Base-by-base conservation (phyloP, 1,140 invertebrate genomes). In the Drosophila albomicans region DNA sequence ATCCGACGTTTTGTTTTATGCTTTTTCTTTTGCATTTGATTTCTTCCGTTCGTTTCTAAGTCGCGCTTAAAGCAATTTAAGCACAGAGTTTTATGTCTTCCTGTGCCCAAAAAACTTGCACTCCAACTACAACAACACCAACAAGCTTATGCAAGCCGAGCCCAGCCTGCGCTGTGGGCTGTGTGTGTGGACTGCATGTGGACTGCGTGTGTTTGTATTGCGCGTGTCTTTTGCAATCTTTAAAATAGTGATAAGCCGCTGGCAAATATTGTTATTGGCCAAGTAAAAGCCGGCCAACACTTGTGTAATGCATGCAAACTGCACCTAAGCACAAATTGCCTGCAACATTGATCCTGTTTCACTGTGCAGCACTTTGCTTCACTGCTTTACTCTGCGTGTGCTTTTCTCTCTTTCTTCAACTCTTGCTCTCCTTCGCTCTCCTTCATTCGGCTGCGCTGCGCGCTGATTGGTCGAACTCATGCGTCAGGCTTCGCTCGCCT, bases 341-440 rank as follows among this genome's bases (percentile, higher is more conserved):
- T 72, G 82, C 48, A 74, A 69, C 65, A 32, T 82, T 86, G 79
- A 86, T 86, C 79, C 82, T 51, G 79, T 72, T 67, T 48, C 71
- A 68, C 56, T 67, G 70, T 67, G 64, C 64, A 46, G 15, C 48
- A 25, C 61, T 8, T 1, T 35, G 52, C 35, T 13, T n/a, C 48
- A 13, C 43, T 48, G 16, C 52, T 38, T 25, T 25, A 25, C 20
- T 4, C 0, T 25, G 20, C 20, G 20, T 25, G 20, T 25, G 20
- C 20, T 25, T 4, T 25, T 25, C 20, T 25, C 20, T 25, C 20
- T 25, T 3, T 25, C 20, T 25, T 3, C 20, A 25, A 25, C 20
- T 25, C 20, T 25, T n/a, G 7, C 35, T 20, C 35, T 20, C 15
- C 11, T 1, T 13, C 41, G n/a, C 41, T 79, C 15, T 15, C 15